Base-by-base conservation (phyloP, 2,888 invertebrate species). In the Anthrax anthrax region DNA sequence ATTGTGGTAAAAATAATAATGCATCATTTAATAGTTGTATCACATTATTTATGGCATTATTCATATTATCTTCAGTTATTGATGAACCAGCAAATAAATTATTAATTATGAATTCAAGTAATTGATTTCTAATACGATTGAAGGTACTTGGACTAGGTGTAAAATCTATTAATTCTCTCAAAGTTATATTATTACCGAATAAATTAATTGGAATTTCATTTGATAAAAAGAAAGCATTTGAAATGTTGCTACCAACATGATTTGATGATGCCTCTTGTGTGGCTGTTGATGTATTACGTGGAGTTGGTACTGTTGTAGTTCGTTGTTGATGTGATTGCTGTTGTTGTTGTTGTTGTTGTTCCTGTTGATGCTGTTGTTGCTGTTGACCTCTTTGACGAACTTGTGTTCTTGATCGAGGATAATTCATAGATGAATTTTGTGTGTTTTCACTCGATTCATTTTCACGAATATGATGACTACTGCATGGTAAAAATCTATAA, bases 401-500 rank as follows among this genome's bases (percentile, higher is more conserved):
- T n/a, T 44, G 47, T 36, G 41, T 23, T 6, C 50, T 41, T 18
- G 47, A 14, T 18, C 42, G 19, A 27, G 37, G 4, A n/a, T 18
- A 8, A 16, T n/a, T n/a, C 34, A 34, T 37, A 6, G 29, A 2
- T 27, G 16, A n/a, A 41, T 34, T 37, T n/a, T n/a, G 34, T 16
- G 32, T 44, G 37, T 39, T 42, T 12, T 51, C 52, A 37, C 40
- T 47, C 2, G 29, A 29, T 17, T 61, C 64, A 4, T 57, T 55
- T 17, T 69, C 70, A 1, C 72, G 72, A 43, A 81, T 70, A 56
- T 82, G 82, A 62, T 81, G 80, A 36, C 81, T 82, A 60, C 77
- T 80, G 59, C 84, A 84, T 2, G 80, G 80, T 53, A 84, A 67
- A 58, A 80, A 81, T 32, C 69, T 65, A 54, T 29, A 16, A 8